Evolutionary conservation across 2,797 vertebrate species (phyloP).

Genomic region (Hozukius guyotensis): DNA sequence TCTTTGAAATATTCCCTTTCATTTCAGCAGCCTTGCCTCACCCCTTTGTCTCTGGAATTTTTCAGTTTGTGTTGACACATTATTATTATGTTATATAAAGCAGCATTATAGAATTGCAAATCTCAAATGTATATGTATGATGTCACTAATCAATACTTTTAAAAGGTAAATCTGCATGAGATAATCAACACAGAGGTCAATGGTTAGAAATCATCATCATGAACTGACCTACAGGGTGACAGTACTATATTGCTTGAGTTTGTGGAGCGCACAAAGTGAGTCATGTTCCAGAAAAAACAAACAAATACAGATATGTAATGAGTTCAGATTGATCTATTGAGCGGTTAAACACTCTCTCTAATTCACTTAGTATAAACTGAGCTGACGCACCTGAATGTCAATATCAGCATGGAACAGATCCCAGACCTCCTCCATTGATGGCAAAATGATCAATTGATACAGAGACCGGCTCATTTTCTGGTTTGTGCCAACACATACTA

Average conservation of each 20-base stretch:
- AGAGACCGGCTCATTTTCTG: constrained; percentile 4
- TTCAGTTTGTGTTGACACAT: constrained; percentile 1
- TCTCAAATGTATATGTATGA: background rate
- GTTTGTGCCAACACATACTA: background rate
- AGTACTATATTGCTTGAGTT: too few relatives aligned
- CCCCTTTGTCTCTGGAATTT: constrained; percentile 3
- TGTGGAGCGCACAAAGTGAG: background rate
- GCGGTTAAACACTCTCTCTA: background rate
- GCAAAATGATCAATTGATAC: background rate
- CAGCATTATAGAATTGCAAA: background rate
- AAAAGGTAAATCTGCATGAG: too few relatives aligned
- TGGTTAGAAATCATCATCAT: too few relatives aligned
- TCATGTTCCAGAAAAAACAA: constrained; percentile 17
- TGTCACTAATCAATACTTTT: background rate
- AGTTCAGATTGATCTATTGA: too few relatives aligned
- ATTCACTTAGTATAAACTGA: background rate
- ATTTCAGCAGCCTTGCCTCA: constrained; percentile 19
- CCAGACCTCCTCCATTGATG: background rate
- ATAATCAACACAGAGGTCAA: background rate
- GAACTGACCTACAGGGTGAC: background rate
- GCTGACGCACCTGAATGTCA: constrained; percentile 1
- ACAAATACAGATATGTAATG: constrained; percentile 1
- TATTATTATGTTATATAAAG: background rate
- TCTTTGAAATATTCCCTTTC: constrained; percentile 45
- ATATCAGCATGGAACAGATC: background rate